Base-by-base conservation (phyloP, 2,888 invertebrate genomes). In the Philereme vetulata region DNA sequence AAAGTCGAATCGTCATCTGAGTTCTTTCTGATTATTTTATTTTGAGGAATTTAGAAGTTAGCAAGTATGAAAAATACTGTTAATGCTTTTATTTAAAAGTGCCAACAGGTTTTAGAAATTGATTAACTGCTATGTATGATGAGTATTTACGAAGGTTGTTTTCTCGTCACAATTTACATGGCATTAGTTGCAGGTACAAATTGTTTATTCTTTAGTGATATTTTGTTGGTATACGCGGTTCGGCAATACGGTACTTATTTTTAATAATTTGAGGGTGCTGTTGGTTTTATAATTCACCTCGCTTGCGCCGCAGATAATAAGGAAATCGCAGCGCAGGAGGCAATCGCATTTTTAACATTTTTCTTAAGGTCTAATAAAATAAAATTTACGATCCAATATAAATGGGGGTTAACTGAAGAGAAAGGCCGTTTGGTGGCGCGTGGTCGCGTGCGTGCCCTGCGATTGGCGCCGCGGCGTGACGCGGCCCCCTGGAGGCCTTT, bases 291-390 rank as follows among this genome's bases (percentile, higher is more conserved):
- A 59, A 60, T 51, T 56, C 65, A 81, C 72, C 72, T 85, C 83
- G 85, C 85, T 80, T 78, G 76, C 77, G 82, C 85, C 73, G 75
- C 72, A 77, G 74, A 69, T 66, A 65, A 64, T 68, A 76, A 71
- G 59, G 51, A 86, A 83, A 85, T 88, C 88, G 88, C 88, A 78
- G 76, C 72, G 70, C 40, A 76, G 71, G 64, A 74, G 65, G 71
- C 81, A 79, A 66, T 86, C 85, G 88, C 86, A 77, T 65, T 66
- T 62, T 60, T 60, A 72, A 73, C 43, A 9, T 52, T 36, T n/a
- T 38, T 73, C 56, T 64, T 62, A 67, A 46, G 51, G 38, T 60
- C 52, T 64, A 64, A 53, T 56, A 46, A 56, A 56, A 63, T 57
- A 42, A 51, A 47, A 34, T 21, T 54, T 34, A 57, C 10, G 46